A percentile compares a stretch with the other conserved stretches of the same genome.
Evolutionary conservation across 1,140 invertebrate species (phyloP).

Genomic region (Gryon sp.): DNA sequence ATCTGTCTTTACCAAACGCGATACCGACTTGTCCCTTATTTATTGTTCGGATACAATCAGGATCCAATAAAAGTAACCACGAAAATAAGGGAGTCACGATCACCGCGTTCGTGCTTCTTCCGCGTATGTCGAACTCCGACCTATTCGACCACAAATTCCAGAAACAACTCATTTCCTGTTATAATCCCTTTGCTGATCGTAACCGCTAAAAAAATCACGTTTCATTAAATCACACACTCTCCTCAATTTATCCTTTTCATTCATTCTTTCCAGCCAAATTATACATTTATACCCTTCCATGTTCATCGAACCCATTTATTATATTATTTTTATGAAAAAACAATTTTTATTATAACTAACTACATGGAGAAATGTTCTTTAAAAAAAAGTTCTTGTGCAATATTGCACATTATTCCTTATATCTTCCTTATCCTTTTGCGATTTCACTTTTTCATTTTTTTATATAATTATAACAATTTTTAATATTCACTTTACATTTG

Average conservation of each 20-base stretch:
- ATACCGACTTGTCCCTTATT: conserved; percentile 66
- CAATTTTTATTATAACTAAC: conserved; percentile 22
- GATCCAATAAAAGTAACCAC: conserved; percentile 61
- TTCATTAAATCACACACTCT: conserved; percentile 22
- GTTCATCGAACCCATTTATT: conserved; percentile 20
- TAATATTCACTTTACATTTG: no score
- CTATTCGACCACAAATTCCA: conserved; percentile 54
- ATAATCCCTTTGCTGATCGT: conserved; percentile 18
- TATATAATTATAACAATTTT: no score
- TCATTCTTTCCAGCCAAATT: conserved; percentile 8
- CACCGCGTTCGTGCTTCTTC: conserved; percentile 47
- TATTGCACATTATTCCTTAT: no score
- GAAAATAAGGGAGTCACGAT: conserved; percentile 65
- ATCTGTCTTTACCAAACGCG: conserved; percentile 64
- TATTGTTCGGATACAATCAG: conserved; percentile 65
- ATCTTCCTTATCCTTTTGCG: no score
- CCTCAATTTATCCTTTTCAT: conserved; percentile 32
- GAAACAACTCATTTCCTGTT: conserved; percentile 50
- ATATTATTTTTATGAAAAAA: conserved; percentile 5
- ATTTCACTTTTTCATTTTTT: no score
- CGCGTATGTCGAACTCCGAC: conserved; percentile 58
- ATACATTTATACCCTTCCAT: conserved; percentile 26
- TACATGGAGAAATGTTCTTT: background rate
- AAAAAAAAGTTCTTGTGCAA: no score
- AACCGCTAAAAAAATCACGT: conserved; percentile 22